Evolutionary conservation across 2,888 invertebrate genomes (phyloP).

Genomic region (Mactromeris polynyma): DNA sequence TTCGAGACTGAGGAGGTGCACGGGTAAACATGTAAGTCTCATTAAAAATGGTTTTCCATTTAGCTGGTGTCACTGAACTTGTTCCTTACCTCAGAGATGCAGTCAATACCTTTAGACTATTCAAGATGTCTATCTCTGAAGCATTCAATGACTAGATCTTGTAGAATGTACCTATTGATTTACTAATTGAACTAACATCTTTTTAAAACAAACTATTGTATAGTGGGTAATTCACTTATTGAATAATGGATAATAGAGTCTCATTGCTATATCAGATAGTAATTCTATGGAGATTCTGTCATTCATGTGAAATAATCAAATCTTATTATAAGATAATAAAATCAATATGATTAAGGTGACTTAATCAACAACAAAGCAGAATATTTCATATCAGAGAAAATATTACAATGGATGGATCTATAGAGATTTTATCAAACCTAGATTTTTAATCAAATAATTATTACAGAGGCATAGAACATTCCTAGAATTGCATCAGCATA

Average conservation of each 20-base stretch:
- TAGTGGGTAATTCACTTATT: not conserved
- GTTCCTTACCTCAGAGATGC: not conserved
- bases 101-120: not conserved
- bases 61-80: no score
- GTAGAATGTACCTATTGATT: not conserved
- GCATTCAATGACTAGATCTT: not conserved
- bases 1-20: no score
- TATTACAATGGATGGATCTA: no score
- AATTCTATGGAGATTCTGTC: not conserved
- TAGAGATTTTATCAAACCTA: no score
- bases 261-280: not conserved
- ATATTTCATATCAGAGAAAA: no score
- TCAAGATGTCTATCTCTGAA: not conserved
- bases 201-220: not conserved
- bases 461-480: no score
- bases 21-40: no score
- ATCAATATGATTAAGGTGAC: not conserved
- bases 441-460: no score
- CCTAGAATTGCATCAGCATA: no score
- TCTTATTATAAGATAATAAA: not conserved
- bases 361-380: no score
- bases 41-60: no score
- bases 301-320: not conserved
- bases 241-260: not conserved
- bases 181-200: slow-evolving; percentile 2